Percentiles rank a stretch among this genome's conserved stretches.
phyloP scores from a whole-genome alignment of 37 sponge, comb jelly and placozoan species.

The Hormiphora californensis region DNA sequence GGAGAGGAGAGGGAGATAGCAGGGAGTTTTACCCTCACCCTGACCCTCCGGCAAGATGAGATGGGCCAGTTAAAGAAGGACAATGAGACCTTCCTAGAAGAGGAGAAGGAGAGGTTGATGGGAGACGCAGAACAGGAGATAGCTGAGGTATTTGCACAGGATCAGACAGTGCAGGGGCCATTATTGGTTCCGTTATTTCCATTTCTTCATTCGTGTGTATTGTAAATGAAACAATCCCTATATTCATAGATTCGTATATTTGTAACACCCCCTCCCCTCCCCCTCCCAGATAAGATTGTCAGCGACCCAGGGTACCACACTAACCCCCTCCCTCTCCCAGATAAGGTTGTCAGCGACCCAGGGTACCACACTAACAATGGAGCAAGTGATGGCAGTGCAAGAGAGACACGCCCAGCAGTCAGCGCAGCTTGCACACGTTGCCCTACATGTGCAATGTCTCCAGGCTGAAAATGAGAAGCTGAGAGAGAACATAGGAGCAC shows the following conservation, averaged over 20 bases:
- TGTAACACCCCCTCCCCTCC: no score
- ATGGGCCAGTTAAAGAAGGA: not conserved
- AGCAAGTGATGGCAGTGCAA: not conserved
- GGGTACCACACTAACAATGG: not conserved
- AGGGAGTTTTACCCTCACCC: not conserved
- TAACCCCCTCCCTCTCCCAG: not conserved
- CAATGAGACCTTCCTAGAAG: not conserved
- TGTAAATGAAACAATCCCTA: no score
- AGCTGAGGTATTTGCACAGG: not conserved
- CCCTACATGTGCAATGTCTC: not conserved
- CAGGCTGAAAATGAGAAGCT: slow-evolving; percentile 19
- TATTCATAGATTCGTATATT: no score
- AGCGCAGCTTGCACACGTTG: not conserved
- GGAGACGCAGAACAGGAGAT: not conserved
- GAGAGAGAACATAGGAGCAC: not conserved
- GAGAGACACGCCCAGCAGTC: not conserved
- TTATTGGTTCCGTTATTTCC: no score
- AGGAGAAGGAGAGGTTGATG: not conserved
- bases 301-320: not conserved
- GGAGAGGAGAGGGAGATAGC: not conserved
- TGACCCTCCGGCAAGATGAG: not conserved
- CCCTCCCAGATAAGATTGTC: not conserved
- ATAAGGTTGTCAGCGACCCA: not conserved
- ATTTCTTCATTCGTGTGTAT: no score
- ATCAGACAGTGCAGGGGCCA: no score